A percentile compares a stretch with the other conserved stretches of the same genome.
Conservation (phyloP, 1,140 invertebrate species). For the Pogonomyrmex barbatus region DNA sequence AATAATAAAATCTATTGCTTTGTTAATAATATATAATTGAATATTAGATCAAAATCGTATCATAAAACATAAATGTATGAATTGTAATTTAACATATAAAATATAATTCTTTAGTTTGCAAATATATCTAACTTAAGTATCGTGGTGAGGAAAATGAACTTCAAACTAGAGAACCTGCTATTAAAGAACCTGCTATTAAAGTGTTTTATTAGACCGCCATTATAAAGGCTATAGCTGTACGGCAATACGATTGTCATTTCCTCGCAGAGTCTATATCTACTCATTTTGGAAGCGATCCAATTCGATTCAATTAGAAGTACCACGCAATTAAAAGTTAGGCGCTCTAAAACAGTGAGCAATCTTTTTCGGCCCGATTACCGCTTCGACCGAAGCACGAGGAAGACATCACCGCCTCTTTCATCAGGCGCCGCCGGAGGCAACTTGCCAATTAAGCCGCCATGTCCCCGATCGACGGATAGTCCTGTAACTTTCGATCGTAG, state of each 20-base stretch:
- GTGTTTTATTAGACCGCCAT: neutral
- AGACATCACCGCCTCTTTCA: constrained; percentile 70
- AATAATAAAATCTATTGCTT: neutral
- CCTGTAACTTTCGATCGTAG: constrained; percentile 53
- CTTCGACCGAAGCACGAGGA: constrained; percentile 62
- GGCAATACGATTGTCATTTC: constrained; percentile 29
- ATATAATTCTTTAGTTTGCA: neutral
- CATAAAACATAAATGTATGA: neutral
- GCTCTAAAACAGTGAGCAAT: constrained; percentile 54
- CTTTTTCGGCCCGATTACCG: constrained; percentile 53
- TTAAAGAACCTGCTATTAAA: neutral
- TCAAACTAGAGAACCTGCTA: no score
- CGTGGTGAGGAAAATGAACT: neutral
- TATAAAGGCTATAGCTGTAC: neutral
- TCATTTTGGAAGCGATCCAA: constrained; percentile 51
- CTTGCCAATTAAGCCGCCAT: constrained; percentile 70
- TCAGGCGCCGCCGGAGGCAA: constrained; percentile 64
- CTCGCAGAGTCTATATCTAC: constrained; percentile 22
- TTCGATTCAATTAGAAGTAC: constrained; percentile 55
- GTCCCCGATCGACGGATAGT: constrained; percentile 53
- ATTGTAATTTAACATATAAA: neutral
- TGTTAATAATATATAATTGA: neutral
- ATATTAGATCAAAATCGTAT: neutral
- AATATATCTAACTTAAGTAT: neutral
- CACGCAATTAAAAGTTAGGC: constrained; percentile 48